Evolutionary conservation across 2,113 vertebrate species (phyloP).

Genomic region (Petrocephalus microphthalmus): DNA sequence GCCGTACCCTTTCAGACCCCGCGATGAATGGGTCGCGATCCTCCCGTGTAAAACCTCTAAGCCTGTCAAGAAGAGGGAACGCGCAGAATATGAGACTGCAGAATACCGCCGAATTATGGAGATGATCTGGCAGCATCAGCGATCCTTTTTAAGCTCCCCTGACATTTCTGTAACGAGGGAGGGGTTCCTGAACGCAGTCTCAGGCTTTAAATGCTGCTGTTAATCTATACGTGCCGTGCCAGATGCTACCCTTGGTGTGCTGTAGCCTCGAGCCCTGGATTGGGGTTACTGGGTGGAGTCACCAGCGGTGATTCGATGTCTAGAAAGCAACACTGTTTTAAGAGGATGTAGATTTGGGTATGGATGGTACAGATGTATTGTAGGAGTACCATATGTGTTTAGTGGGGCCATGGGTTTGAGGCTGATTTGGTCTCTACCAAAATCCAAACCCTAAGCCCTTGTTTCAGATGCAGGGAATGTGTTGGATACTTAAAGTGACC

Average conservation of each 20-base stretch:
- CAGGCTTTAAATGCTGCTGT: not conserved
- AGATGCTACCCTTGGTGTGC: not conserved
- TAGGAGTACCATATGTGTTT: not conserved
- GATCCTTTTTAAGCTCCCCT: not conserved
- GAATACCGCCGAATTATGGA: not conserved
- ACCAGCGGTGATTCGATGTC: not conserved
- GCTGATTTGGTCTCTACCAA: not conserved
- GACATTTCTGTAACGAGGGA: not conserved
- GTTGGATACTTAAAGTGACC: not conserved
- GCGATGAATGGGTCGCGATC: not conserved
- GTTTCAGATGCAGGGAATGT: not conserved
- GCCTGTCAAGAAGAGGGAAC: not conserved
- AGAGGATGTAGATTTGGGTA: not conserved
- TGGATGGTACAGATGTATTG: not conserved
- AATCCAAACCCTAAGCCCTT: not conserved
- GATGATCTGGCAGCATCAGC: not conserved
- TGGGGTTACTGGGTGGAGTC: not conserved
- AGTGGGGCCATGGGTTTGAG: not conserved
- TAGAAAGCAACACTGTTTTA: not conserved
- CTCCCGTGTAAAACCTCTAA: not conserved
- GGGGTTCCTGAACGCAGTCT: not conserved
- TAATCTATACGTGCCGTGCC: not conserved
- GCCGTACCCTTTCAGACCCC: not conserved
- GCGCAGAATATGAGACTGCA: not conserved
- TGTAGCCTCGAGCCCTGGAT: not conserved